Evolutionary conservation across 1,140 invertebrate species (phyloP), one percentile per base, ranked within the genome.

Genomic region (Coboldia fuscipes): DNA sequence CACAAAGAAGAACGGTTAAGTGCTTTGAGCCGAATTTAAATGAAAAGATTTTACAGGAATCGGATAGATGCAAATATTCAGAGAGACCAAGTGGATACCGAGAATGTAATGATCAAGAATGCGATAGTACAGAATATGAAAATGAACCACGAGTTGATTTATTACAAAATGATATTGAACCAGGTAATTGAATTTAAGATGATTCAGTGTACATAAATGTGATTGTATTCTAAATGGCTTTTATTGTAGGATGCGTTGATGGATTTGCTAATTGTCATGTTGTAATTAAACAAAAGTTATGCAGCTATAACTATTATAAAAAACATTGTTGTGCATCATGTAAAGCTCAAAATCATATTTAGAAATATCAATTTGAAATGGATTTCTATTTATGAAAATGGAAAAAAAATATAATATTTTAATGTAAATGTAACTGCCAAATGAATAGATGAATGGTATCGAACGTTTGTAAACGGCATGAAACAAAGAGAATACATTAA

Each of bases 291-390:
- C 75, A 78, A 8, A 61, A 78, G 27, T 63, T 85, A 1, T 88
- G 82, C 51, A 68, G 66, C 45, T 83, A 82, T 48, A 68, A 72
- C 36, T 84, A 78, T 54, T 86, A 86, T 53, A 66, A 67, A 21
- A 64, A 65, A 23, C 72, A 75, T 30, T 88, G 83, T 45, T 88
- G 83, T 50, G 47, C 62, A 15, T 75, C 77, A 15, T 81, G 77
- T 43, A n/a, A n/a, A n/a, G n/a, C n/a, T n/a, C n/a, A n/a, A n/a
- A n/a, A n/a, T n/a, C n/a, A n/a, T n/a, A n/a, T n/a, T n/a, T n/a
- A n/a, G n/a, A n/a, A n/a, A n/a, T n/a, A n/a, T n/a, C n/a, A n/a
- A n/a, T n/a, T n/a, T n/a, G n/a, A n/a, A n/a, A n/a, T n/a, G n/a
- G n/a, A n/a, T n/a, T n/a, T n/a, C n/a, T n/a, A n/a, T n/a, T n/a